Evolutionary conservation across 2,797 vertebrate species (phyloP), one percentile per base, ranked within the genome.

Genomic region (Enteromius thamalakanensis): DNA sequence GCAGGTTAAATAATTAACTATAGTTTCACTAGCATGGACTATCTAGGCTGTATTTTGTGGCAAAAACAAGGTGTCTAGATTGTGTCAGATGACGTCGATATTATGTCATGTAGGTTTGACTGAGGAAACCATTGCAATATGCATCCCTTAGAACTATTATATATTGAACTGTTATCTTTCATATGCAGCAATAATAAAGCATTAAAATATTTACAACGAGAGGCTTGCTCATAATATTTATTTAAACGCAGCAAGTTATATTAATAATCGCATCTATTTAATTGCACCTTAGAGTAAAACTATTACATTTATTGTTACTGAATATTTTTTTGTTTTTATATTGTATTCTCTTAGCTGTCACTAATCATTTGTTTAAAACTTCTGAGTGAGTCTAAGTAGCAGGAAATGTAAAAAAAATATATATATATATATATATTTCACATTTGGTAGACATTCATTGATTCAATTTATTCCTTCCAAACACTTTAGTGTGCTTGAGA

Each of bases 401-500:
- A 45, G 12, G 42, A 45, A 45, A 45, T 45, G 42, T 45, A 11
- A 45, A 45, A 42, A 45, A n/a, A 55, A 26, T 6, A 0, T 32
- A 2, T 34, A 37, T 6, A 6, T 6, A 6, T 4, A 23, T 75
- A 0, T 42, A 0, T 42, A 11, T 42, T 42, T 42, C 9, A 42
- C 42, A 47, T 11, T 62, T 62, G n/a, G 58, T 23, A 26, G n/a
- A 45, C 29, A n/a, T 32, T 1, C 6, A 32, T 47, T 67, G 51
- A 49, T 51, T 49, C 19, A 70, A 1, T 34, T 9, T 64, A 64
- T 23, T 49, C 2, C 4, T 64, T 51, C 14, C 5, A 11, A 83
- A 49, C 2, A 17, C 60, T 76, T 12, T 37, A 83, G 80, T 55
- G 62, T 45, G 51, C 62, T 53, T 69, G 53, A 76, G 76, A 76